A percentile compares a stretch with the other conserved stretches of the same genome.
phyloP scores from a whole-genome alignment of 1,140 invertebrate genomes.

The Brachionus plicatilis region DNA sequence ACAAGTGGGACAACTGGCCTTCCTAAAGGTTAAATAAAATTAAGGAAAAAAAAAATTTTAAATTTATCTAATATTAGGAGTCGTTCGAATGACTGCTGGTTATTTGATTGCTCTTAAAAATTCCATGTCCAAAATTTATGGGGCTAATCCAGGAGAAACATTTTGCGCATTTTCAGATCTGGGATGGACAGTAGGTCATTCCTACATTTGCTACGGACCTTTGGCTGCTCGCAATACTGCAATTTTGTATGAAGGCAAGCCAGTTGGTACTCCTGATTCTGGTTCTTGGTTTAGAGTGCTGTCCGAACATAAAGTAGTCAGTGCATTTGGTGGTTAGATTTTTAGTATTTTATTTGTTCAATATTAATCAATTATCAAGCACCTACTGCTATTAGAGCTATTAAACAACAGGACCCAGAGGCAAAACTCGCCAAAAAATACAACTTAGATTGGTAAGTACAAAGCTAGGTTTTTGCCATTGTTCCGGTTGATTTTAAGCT shows the following conservation, averaged over 20 bases:
- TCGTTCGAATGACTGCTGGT: conserved; percentile 73
- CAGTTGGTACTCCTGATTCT: conserved; percentile 81
- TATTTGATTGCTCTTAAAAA: conserved; percentile 76
- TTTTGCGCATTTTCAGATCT: conserved; percentile 80
- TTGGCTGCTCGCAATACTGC: conserved; percentile 73
- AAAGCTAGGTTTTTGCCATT: no score
- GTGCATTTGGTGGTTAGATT: conserved; percentile 62
- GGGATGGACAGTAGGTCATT: conserved; percentile 76
- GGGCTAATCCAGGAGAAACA: conserved; percentile 68
- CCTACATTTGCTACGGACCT: conserved; percentile 85
- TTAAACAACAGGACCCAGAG: conserved; percentile 61
- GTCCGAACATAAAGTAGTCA: conserved; percentile 74
- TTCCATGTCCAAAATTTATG: conserved; percentile 76
- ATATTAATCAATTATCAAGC: conserved; percentile 60
- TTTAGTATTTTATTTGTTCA: background rate
- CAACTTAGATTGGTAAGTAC: conserved; percentile 35
- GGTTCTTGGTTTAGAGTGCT: conserved; percentile 84
- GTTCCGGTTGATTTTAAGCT: no score
- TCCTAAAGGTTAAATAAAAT: conserved; percentile 46
- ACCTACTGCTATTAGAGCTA: conserved; percentile 78
- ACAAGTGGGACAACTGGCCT: conserved; percentile 81
- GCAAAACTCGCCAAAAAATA: conserved; percentile 45
- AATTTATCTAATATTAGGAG: conserved; percentile 45
- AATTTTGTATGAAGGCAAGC: conserved; percentile 87
- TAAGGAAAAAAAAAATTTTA: background rate